Evolutionary conservation across 2,888 invertebrate genomes (phyloP).

Genomic region (Conistra vaccinii): DNA sequence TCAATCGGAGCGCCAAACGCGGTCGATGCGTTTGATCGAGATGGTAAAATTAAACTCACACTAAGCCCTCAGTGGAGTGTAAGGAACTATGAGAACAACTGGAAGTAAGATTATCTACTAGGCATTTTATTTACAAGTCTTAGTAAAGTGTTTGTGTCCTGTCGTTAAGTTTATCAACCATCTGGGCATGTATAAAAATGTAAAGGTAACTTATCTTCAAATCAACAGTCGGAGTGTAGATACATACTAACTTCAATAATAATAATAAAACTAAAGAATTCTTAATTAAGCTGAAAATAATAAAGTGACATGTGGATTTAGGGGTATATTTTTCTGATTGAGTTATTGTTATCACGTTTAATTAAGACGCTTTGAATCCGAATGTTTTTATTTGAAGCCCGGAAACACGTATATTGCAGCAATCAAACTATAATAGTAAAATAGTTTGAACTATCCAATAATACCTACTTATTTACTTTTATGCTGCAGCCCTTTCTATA

Average conservation of each 20-base stretch:
- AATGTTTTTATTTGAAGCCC: background rate
- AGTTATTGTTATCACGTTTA: background rate
- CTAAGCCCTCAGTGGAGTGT: too few relatives aligned
- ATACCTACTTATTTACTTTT: slow-evolving; percentile 1
- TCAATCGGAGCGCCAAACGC: too few relatives aligned
- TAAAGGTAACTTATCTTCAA: background rate
- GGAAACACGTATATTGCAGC: slow-evolving; percentile 9
- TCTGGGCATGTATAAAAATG: slow-evolving; percentile 1
- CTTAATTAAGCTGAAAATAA: slow-evolving; percentile 6
- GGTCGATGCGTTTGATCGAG: too few relatives aligned
- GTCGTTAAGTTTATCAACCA: background rate
- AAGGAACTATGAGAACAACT: slow-evolving; percentile 5
- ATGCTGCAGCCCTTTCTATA: slow-evolving; percentile 23
- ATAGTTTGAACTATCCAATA: slow-evolving; percentile 43
- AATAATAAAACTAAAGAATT: slow-evolving; percentile 3
- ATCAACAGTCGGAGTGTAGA: background rate
- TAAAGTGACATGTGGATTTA: slow-evolving; percentile 5
- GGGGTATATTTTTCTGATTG: slow-evolving; percentile 6
- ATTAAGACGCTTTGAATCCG: slow-evolving; percentile 10
- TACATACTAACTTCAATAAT: slow-evolving; percentile 7
- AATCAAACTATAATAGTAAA: slow-evolving; percentile 20
- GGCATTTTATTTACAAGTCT: background rate
- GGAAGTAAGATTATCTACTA: slow-evolving; percentile 4
- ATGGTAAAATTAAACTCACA: too few relatives aligned
- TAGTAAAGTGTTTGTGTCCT: background rate